Evolutionary conservation across 2,888 invertebrate species (phyloP).

Genomic region (Aleiodes leptofemur): DNA sequence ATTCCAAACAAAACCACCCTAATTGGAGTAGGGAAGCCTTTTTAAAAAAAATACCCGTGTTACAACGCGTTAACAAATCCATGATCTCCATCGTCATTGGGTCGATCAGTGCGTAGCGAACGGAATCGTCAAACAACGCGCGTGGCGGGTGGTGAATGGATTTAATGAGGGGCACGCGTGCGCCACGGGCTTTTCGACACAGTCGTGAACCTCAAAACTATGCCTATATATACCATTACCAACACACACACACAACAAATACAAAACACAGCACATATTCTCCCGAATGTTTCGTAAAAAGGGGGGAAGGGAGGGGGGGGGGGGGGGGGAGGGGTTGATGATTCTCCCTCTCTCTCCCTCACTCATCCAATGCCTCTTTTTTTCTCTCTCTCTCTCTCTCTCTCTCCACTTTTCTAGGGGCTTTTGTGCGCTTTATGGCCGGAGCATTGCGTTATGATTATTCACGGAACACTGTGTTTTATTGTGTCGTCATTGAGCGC

Average conservation of each 20-base stretch:
- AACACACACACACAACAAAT: neutral
- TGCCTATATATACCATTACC: constrained; percentile 13
- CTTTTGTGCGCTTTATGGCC: constrained; percentile 71
- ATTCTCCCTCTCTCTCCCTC: neutral
- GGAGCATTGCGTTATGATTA: constrained; percentile 71
- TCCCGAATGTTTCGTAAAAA: too few relatives aligned
- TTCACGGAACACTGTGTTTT: constrained; percentile 75
- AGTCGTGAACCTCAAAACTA: constrained; percentile 36
- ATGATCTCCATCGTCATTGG: constrained; percentile 7
- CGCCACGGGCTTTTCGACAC: constrained; percentile 55
- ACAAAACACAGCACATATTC: constrained; percentile 7
- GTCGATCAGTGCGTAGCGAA: constrained; percentile 36
- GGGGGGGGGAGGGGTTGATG: neutral
- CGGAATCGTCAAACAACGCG: constrained; percentile 61
- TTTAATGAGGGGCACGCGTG: constrained; percentile 71
- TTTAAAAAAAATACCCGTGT: neutral
- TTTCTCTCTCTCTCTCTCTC: neutral
- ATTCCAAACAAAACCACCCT: too few relatives aligned
- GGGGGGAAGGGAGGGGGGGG: neutral
- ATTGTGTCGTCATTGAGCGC: constrained; percentile 69
- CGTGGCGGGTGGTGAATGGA: constrained; percentile 64
- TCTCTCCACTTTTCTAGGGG: constrained; percentile 37
- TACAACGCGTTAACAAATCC: constrained; percentile 25
- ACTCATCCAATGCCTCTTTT: neutral
- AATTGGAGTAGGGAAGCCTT: neutral